A percentile compares a stretch with the other conserved stretches of the same genome.
Conservation (phyloP, 1,140 invertebrate species). For the Tetramorium parvispinum region DNA sequence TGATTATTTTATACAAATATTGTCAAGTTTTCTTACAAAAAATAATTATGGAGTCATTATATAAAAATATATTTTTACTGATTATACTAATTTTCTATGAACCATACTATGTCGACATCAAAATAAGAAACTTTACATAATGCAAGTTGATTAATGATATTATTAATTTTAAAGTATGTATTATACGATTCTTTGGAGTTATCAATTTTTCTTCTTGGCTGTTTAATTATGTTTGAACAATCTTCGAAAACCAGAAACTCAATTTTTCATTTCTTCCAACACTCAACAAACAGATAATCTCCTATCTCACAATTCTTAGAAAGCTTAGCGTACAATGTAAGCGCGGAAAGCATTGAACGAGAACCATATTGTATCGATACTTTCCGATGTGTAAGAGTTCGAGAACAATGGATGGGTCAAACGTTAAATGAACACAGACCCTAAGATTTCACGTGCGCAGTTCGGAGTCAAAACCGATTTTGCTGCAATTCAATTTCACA, state of each 20-base stretch:
- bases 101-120: background rate
- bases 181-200: background rate
- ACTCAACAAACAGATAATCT: background rate
- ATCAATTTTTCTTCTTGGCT: background rate
- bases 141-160: background rate
- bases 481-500: conserved; percentile 68
- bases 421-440: conserved; percentile 43
- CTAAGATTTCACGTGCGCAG: conserved; percentile 63
- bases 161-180: background rate
- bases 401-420: conserved; percentile 37
- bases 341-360: background rate
- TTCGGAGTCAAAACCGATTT: conserved; percentile 61
- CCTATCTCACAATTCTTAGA: background rate
- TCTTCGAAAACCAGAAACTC: background rate
- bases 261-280: background rate
- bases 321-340: background rate
- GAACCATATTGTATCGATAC: conserved; percentile 1
- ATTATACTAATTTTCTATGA: background rate
- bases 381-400: background rate
- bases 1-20: no score
- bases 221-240: background rate
- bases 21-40: background rate
- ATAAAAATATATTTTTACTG: background rate
- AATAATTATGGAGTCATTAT: background rate
- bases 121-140: background rate